Base-by-base conservation (phyloP, 2,888 invertebrate species). In the Acrobasis repandana region DNA sequence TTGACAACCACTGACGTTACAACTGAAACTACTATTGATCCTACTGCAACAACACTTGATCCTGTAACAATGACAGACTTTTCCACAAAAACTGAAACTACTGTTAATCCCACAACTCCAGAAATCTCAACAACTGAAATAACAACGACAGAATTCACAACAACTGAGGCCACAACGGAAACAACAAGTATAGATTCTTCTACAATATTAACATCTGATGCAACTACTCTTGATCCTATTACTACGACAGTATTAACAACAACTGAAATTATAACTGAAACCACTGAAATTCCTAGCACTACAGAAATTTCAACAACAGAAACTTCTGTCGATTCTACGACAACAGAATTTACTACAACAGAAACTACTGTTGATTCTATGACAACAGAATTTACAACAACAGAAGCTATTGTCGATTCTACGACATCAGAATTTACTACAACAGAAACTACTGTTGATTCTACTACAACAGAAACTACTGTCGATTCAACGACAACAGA, bases 231-330 rank as follows among this genome's bases (percentile, higher is more conserved):
- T 10, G 51, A 52, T 34, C 33, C 33, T n/a, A 50, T 18, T 9
- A 49, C 50, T 14, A 51, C 16, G 2, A 51, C 50, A 33, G 50
- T 15, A 6, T n/a, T 51, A n/a, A 33, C 50, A n/a, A 51, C 50
- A 33, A 3, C 43, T n/a, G 28, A 33, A 51, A 33, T 1, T 33
- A 33, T 15, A 28, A 28, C 28, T 5, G 28, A 28, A 28, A 28
- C 28, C 6, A 28, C 28, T 28, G 28, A 6, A 2, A 4, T 3
- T n/a, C n/a, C n/a, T 9, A 51, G 33, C 20, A 50, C 50, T 11
- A 50, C 49, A 28, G 20, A 28, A 50, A 28, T 3, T 28, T 1
- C 49, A 10, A 43, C 43, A 11, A 43, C 14, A 14, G 43, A 43
- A 11, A 15, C 28, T 28, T 6, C 28, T 28, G 28, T 28, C 6